Base-by-base conservation (phyloP, 2,888 invertebrate species). In the Dasysyrphus albostriatus region DNA sequence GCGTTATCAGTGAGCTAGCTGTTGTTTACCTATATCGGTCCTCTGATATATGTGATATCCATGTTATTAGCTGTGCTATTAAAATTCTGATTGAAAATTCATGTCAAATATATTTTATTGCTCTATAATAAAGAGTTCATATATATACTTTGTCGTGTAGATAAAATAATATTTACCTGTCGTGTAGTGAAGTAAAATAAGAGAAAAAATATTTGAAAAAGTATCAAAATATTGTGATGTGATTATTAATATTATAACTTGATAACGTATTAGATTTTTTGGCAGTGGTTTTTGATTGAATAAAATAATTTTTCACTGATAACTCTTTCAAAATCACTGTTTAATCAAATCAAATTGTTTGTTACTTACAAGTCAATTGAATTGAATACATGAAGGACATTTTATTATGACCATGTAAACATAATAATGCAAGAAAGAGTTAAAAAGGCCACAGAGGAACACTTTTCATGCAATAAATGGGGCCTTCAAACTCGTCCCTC, bases 81-180 rank as follows among this genome's bases (percentile, higher is more conserved):
- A 92, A 91, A 92, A 92, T 92, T 92, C 91, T 92, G 92, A 92
- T 92, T 92, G 92, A 92, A 92, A 92, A 91, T 89, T 89, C 82
- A 78, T 85, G 85, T 85, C 85, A 85, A 85, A 87, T 83, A 78
- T 87, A 78, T 44, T 87, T 87, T 87, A 87, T 83, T 54, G 69
- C 51, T n/a, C 16, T 39, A n/a, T n/a, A 65, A 83, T 87, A 87
- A 83, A 85, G 16, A 44, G 24, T 44, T 72, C 69, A 78, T 74
- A 77, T 81, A 82, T 74, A 73, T 81, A 78, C 49, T 69, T 74
- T 77, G 63, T 69, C 49, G 56, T 81, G 19, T 39, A 63, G 77
- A 77, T 82, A 73, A 61, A 69, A 69, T 75, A 42, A 42, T 75
- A 65, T 80, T 76, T 56, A 69, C 51, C 76, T 76, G 65, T 77